Base-by-base conservation (phyloP, 2,113 vertebrate genomes). In the Alligator sinensis region DNA sequence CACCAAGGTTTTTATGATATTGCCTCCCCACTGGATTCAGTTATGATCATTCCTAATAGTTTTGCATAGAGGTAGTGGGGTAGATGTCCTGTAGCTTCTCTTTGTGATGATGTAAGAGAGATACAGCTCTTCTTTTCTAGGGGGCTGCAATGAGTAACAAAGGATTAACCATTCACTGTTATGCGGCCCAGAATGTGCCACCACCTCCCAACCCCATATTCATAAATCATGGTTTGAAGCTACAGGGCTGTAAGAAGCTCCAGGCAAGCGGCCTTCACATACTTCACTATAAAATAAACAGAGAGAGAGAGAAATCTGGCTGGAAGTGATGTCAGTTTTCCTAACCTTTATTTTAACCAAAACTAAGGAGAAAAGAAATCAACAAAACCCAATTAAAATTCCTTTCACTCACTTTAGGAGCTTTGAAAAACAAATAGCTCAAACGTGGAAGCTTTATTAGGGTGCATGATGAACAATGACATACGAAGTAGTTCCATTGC, bases 391-490 rank as follows among this genome's bases (percentile, higher is more conserved):
- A 87, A n/a, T 64, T 74, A 78, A 77, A 80, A 63, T 63, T 90
- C 27, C 28, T n/a, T 77, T 84, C 63, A 59, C 4, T 62, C 6
- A 1, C 55, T 92, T 86, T 79, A 70, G 38, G 82, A 75, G 88
- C 15, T 70, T 6, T 82, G 80, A 93, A 87, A 82, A 60, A 77
- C 84, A 92, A 82, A 75, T 82, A 79, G 47, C 17, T 95, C 54
- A 88, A 77, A 59, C 38, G 12, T 70, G 24, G 88, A 96, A 87
- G 14, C 1, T 85, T 92, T 83, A 78, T 57, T 74, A 18, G 2
- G 19, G 83, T 76, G 87, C 88, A 96, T 55, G 16, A 34, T 78
- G 87, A 95, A 68, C n/a, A 63, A 58, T 86, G 25, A 12, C 22
- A 77, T 60, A 82, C 22, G 34, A 84, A 92, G 84, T 57, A 88